A percentile compares a stretch with the other conserved stretches of the same genome.
Evolutionary conservation across 2,113 vertebrate species (phyloP).

Genomic region (Cisticola juncidis): DNA sequence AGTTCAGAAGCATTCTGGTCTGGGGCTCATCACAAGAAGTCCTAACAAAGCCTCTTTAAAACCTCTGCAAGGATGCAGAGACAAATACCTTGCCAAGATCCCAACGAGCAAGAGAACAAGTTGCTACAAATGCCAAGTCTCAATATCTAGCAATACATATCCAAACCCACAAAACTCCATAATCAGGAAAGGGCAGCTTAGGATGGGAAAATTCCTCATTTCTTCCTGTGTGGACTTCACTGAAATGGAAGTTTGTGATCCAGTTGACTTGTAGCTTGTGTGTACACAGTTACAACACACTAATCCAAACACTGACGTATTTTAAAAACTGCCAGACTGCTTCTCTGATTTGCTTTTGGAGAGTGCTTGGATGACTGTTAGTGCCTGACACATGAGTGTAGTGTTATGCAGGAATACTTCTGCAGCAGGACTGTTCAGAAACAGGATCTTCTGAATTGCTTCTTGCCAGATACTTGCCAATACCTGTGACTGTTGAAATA

Average conservation of each 20-base stretch:
- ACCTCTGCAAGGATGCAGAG: not conserved
- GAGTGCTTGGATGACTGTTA: not conserved
- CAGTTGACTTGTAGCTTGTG: not conserved
- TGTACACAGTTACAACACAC: not conserved
- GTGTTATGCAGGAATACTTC: not conserved
- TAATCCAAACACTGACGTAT: not conserved
- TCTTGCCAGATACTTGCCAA: not conserved
- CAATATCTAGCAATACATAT: not conserved
- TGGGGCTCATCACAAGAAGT: not conserved
- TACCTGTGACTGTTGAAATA: not conserved
- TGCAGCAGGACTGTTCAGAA: not conserved
- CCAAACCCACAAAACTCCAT: not conserved
- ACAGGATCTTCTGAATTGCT: not conserved
- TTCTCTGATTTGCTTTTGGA: not conserved
- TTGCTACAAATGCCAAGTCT: not conserved
- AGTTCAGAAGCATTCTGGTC: not conserved
- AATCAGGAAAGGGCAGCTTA: not conserved
- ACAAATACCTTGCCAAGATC: not conserved
- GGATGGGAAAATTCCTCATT: not conserved
- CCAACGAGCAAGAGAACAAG: not conserved
- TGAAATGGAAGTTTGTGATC: not conserved
- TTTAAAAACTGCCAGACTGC: not conserved
- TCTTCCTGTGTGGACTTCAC: not conserved
- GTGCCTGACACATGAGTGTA: not conserved
- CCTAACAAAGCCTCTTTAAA: not conserved